Conservation (phyloP, 2,797 vertebrate species). For the Vespertilio murinus region DNA sequence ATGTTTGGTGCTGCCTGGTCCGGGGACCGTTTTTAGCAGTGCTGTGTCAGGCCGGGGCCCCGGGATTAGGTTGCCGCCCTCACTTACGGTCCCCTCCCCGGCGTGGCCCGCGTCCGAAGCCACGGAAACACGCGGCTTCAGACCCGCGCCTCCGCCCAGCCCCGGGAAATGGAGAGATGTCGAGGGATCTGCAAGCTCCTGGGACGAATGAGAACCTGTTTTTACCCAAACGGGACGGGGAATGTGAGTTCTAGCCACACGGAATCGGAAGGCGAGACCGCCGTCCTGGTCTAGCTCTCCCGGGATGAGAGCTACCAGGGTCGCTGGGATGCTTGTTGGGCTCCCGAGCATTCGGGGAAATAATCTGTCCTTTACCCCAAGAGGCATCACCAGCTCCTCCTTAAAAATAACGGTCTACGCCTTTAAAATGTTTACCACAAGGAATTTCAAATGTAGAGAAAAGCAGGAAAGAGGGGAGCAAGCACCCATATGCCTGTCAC, state of each 20-base stretch:
- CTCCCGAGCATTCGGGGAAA: neutral
- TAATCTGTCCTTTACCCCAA: neutral
- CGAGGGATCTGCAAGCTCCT: neutral
- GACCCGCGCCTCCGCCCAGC: neutral
- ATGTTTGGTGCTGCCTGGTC: slow-evolving; percentile 87
- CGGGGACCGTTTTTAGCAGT: slow-evolving; percentile 75
- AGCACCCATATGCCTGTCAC: neutral
- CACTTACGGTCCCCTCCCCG: slow-evolving; percentile 27
- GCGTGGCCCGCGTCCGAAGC: slow-evolving; percentile 46
- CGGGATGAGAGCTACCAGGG: neutral
- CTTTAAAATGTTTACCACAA: neutral
- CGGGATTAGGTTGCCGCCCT: slow-evolving; percentile 78
- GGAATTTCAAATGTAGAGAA: neutral
- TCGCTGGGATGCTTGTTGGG: neutral
- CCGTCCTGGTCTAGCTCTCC: too few species aligned
- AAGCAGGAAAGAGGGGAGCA: neutral
- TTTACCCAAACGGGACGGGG: neutral
- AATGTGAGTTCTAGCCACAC: neutral
- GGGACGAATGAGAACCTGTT: neutral
- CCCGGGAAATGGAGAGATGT: neutral
- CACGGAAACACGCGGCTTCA: neutral
- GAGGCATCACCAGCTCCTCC: neutral
- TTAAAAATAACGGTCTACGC: neutral
- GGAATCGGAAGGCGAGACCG: neutral
- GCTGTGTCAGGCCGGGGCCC: slow-evolving; percentile 74